A percentile compares a stretch with the other conserved stretches of the same genome.
phyloP scores from a whole-genome alignment of 2,113 vertebrate genomes.

The Dinomys branickii region DNA sequence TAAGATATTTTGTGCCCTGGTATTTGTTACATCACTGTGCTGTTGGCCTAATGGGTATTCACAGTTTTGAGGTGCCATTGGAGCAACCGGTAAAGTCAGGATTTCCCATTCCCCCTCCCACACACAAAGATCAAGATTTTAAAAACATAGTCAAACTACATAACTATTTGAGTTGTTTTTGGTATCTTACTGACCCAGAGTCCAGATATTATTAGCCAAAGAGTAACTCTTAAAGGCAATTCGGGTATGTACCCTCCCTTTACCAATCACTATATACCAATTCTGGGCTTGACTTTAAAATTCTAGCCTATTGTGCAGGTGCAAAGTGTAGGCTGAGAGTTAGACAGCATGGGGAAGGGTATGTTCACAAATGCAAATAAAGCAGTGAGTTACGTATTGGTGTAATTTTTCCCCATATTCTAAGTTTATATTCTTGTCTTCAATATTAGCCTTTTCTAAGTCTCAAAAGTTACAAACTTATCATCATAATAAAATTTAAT shows the following conservation, averaged over 20 bases:
- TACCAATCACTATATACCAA: neutral
- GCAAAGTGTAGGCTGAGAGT: neutral
- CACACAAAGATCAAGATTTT: neutral
- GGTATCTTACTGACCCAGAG: neutral
- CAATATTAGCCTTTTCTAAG: slow-evolving; percentile 26
- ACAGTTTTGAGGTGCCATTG: neutral
- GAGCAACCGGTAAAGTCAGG: neutral
- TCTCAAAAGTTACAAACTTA: slow-evolving; percentile 20
- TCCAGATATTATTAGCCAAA: neutral
- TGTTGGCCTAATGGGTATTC: neutral
- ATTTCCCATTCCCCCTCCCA: neutral
- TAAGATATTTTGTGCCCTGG: neutral
- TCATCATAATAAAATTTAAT: neutral
- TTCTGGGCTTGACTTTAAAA: slow-evolving; percentile 26
- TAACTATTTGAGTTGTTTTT: slow-evolving; percentile 11
- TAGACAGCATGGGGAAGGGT: neutral
- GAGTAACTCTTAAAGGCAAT: neutral
- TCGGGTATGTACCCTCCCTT: neutral
- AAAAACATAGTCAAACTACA: neutral
- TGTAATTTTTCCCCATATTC: slow-evolving; percentile 1
- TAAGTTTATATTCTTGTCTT: slow-evolving; percentile 30
- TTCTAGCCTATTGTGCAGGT: neutral
- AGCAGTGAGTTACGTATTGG: neutral
- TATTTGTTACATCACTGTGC: neutral
- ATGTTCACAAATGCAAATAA: slow-evolving; percentile 17